Evolutionary conservation across 2,113 vertebrate genomes (phyloP).

Genomic region (Equus quagga): DNA sequence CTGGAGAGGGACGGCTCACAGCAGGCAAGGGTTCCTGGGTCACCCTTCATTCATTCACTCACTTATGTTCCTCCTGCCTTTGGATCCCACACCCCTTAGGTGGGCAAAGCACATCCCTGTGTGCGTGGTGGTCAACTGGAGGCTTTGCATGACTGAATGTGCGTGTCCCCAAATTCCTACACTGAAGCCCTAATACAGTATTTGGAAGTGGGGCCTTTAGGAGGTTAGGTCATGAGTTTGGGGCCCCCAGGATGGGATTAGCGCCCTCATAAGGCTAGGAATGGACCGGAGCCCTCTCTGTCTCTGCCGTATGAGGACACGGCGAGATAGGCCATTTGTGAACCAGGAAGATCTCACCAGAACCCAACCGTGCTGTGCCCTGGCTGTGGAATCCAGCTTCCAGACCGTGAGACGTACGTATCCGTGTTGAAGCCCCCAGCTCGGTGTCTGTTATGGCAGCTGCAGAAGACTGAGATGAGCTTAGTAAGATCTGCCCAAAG

Average conservation of each 20-base stretch:
- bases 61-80: fast-evolving
- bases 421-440: too few species aligned
- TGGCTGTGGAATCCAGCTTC: too few species aligned
- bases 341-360: background rate
- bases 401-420: fast-evolving
- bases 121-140: fast-evolving
- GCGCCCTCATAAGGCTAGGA: background rate
- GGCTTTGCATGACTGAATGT: background rate
- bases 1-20: fast-evolving
- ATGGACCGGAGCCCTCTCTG: background rate
- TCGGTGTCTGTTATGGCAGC: too few species aligned
- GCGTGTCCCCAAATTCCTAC: background rate
- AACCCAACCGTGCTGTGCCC: too few species aligned
- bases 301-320: background rate
- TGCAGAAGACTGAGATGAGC: background rate
- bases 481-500: too few species aligned
- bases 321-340: too few species aligned
- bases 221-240: background rate
- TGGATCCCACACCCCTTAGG: too few species aligned
- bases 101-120: background rate
- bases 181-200: background rate
- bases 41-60: background rate
- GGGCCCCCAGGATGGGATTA: background rate
- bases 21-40: fast-evolving
- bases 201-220: background rate